Conservation (phyloP, 2,797 vertebrate species). For the Lophotriccus pileatus region DNA sequence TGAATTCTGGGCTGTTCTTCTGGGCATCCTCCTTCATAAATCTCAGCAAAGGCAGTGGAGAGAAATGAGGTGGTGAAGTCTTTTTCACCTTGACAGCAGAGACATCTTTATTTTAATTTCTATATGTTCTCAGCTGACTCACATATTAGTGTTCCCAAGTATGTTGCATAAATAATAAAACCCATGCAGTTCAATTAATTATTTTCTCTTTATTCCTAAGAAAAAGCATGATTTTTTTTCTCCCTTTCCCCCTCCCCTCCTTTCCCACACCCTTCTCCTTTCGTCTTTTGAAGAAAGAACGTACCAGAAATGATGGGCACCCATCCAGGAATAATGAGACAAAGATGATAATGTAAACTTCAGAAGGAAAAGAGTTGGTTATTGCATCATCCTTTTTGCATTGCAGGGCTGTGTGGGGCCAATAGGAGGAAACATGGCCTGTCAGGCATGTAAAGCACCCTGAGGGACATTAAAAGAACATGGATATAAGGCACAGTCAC, state of each 20-base stretch:
- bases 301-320: slow-evolving; percentile 54
- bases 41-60: not conserved
- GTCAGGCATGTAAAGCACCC: not conserved
- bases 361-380: slow-evolving; percentile 21
- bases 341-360: slow-evolving; percentile 57
- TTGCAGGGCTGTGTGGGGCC: not conserved
- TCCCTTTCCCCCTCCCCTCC: not conserved
- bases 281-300: slow-evolving; percentile 52
- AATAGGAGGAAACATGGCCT: slow-evolving; percentile 17
- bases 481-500: not conserved
- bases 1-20: not conserved
- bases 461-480: not conserved
- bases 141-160: slow-evolving; percentile 2
- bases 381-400: not conserved
- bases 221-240: slow-evolving; percentile 9
- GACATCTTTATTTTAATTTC: slow-evolving; percentile 3
- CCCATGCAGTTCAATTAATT: slow-evolving; percentile 8
- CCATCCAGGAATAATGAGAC: slow-evolving; percentile 54
- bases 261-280: not conserved
- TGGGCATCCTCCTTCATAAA: not conserved
- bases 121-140: slow-evolving; percentile 27
- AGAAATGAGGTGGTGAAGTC: not conserved
- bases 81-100: not conserved
- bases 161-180: slow-evolving; percentile 63
- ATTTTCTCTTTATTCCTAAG: slow-evolving; percentile 24